These are phyloP conservation scores for Acrobeloides nanus DNA, from an alignment of 2,888 invertebrate species.

Conservation along the genomic window DNA sequence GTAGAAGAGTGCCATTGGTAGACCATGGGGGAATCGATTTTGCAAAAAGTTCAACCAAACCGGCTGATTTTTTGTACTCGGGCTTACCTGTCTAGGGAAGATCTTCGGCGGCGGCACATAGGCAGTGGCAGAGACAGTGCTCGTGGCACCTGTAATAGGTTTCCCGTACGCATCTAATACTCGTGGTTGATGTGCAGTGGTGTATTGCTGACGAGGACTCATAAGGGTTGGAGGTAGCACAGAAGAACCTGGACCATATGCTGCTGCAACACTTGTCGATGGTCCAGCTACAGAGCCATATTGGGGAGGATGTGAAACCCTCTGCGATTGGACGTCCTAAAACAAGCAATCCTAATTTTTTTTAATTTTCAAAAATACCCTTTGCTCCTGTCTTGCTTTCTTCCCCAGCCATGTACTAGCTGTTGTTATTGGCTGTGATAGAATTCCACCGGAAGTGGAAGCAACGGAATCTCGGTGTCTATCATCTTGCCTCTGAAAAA, in stretches of 20 bases:
- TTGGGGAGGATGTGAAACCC: neutral
- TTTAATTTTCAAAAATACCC: too few relatives aligned
- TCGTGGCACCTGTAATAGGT: constrained; percentile 46
- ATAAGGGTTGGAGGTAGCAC: too few relatives aligned
- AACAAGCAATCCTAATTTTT: too few relatives aligned
- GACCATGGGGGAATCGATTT: too few relatives aligned
- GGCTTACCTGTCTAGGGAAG: constrained; percentile 15
- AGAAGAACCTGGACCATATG: too few relatives aligned
- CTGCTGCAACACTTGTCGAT: too few relatives aligned
- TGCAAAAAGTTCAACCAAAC: too few relatives aligned
- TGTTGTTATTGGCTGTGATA: constrained; percentile 45
- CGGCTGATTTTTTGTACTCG: too few relatives aligned
- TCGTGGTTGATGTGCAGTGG: too few relatives aligned
- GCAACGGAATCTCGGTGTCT: neutral
- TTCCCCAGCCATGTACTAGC: constrained; percentile 52
- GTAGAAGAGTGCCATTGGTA: too few relatives aligned
- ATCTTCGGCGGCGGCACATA: constrained; percentile 46
- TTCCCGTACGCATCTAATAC: constrained; percentile 27
- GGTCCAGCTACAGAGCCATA: constrained; percentile 6
- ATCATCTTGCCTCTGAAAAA: constrained; percentile 41
- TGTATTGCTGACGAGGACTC: constrained; percentile 17
- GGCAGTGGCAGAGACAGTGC: constrained; percentile 36
- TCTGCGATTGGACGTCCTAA: too few relatives aligned
- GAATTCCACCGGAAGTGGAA: constrained; percentile 11
- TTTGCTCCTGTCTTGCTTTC: constrained; percentile 45